A percentile compares a stretch with the other conserved stretches of the same genome.
Evolutionary conservation across 2,797 vertebrate species (phyloP).

Genomic region (Decapterus maruadsi): DNA sequence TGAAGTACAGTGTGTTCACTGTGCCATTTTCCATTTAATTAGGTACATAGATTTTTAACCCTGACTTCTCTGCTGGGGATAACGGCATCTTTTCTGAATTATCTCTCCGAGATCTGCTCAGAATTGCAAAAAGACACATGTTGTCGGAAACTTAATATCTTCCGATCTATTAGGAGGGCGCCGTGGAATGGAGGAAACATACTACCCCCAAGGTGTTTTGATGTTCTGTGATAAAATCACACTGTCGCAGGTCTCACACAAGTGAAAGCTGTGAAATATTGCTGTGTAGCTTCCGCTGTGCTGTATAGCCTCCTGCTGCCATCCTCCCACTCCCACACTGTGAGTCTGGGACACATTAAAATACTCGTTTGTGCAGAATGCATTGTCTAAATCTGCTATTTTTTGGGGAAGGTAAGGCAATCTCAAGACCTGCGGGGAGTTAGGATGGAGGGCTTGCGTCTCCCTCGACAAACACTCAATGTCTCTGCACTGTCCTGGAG

Average conservation of each 20-base stretch:
- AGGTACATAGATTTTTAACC: constrained; percentile 36
- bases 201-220: constrained; percentile 53
- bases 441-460: constrained; percentile 22
- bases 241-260: constrained; percentile 35
- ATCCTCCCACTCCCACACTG: constrained; percentile 44
- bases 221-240: constrained; percentile 57
- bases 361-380: constrained; percentile 49
- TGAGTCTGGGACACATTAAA: constrained; percentile 50
- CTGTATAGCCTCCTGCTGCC: constrained; percentile 37
- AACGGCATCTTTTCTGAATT: constrained; percentile 21
- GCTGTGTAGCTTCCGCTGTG: constrained; percentile 11
- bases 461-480: constrained; percentile 17
- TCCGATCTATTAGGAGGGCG: constrained; percentile 41
- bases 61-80: constrained; percentile 16
- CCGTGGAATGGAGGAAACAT: constrained; percentile 47
- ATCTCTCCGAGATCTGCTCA: constrained; percentile 33
- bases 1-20: background rate
- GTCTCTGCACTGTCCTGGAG: constrained; percentile 33
- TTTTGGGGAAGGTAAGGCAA: constrained; percentile 45
- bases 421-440: constrained; percentile 48
- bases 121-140: constrained; percentile 30
- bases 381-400: constrained; percentile 52
- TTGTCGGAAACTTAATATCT: constrained; percentile 47
- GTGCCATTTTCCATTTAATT: constrained; percentile 46
- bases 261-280: constrained; percentile 36